Conservation (phyloP, 2,797 vertebrate genomes). For the Sardinella longiceps region DNA sequence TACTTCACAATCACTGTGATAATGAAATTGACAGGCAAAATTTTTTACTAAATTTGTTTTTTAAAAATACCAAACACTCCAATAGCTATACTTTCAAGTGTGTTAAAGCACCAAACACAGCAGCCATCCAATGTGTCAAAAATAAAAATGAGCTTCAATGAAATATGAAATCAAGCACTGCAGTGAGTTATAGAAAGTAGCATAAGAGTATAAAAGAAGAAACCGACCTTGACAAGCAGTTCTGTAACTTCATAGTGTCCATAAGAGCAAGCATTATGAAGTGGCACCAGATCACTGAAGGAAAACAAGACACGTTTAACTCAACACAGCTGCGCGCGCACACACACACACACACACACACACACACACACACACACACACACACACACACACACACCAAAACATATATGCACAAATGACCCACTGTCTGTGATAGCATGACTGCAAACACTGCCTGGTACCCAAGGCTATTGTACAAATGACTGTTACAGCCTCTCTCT, state of each 20-base stretch:
- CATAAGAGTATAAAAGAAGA: background rate
- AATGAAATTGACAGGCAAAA: background rate
- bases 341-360: background rate
- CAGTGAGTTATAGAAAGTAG: no score
- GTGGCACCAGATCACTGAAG: slow-evolving; percentile 84
- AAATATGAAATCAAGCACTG: no score
- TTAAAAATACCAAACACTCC: no score
- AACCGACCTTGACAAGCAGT: slow-evolving; percentile 85
- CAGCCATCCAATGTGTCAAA: no score
- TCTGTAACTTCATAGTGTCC: slow-evolving; percentile 92
- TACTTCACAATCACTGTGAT: background rate
- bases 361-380: background rate
- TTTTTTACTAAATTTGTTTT: no score
- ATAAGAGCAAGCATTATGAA: slow-evolving; percentile 91
- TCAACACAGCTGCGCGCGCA: background rate
- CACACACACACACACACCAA: background rate
- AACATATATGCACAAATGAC: background rate
- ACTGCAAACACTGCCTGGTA: background rate
- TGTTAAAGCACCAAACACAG: no score
- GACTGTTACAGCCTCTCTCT: no score
- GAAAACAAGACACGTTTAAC: slow-evolving; percentile 2
- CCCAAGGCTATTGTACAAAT: no score
- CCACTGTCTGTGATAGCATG: background rate
- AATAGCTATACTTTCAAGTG: no score
- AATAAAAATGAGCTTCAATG: no score